Evolutionary conservation across 2,113 vertebrate species (phyloP), one percentile per base, ranked within the genome.

Genomic region (Caracal caracal): DNA sequence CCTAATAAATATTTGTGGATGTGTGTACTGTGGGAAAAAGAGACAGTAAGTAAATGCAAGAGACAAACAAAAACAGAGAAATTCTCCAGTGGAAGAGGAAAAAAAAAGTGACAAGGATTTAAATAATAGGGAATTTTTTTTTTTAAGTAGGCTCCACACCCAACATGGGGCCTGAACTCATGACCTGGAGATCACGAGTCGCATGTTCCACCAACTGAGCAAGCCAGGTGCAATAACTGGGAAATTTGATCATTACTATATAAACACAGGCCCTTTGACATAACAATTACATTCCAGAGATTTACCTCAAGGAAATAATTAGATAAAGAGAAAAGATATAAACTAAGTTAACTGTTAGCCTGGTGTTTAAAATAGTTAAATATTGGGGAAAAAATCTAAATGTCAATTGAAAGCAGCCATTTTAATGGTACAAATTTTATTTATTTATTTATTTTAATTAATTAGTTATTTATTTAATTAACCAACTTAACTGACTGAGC

Each of bases 81-180:
- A 86, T 88, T 76, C 49, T 87, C 88, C 68, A 88, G 30, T 47
- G 33, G 59, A 22, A 88, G 11, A 93, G 49, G 73, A 10, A 86
- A 63, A 86, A 81, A 59, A 94, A 75, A 59, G 51, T 66, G 73
- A 33, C 51, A 94, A 81, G 33, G 28, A 94, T 49, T 87, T 96
- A 91, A 81, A 63, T 33, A 88, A 43, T 26, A 13, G 37, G 53
- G 19, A 56, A 7, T 43, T 43, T 37, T 24, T 40, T 43, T 73
- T 43, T 71, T 71, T 1, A 75, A 75, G 40, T 75, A 75, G 40
- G 37, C 24, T 75, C 43, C 40, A 43, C 10, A 24, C 37, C 13
- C 71, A 75, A 28, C 37, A 43, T 75, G 6, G 12, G 40, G 71
- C 24, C 71, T 75, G 71, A 75, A 75, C 37, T 75, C 12, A 73